Evolutionary conservation across 2,797 vertebrate species (phyloP).

Genomic region (Hybognathus amarus): DNA sequence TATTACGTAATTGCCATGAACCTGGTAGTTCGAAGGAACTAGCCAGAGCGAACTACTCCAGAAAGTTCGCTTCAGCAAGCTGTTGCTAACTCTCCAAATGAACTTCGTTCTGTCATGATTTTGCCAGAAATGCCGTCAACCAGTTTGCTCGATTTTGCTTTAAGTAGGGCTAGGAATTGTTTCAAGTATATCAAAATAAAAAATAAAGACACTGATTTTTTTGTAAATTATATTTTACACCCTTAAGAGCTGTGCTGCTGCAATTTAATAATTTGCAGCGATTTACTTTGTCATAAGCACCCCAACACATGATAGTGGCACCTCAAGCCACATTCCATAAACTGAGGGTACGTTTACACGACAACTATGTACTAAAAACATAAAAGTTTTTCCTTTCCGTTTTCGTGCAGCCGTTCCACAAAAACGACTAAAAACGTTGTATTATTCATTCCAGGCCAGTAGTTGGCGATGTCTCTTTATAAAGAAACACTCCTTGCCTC

Average conservation of each 20-base stretch:
- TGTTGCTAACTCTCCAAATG: neutral
- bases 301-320: constrained; percentile 54
- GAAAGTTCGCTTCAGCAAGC: neutral
- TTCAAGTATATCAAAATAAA: neutral
- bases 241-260: constrained; percentile 34
- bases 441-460: neutral
- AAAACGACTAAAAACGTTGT: neutral
- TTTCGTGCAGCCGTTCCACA: neutral
- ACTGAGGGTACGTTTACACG: neutral
- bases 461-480: neutral
- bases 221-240: constrained; percentile 50
- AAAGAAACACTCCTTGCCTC: neutral
- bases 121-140: neutral
- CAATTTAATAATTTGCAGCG: constrained; percentile 40
- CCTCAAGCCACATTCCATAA: constrained; percentile 57
- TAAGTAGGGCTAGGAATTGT: neutral
- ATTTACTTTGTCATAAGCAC: constrained; percentile 45
- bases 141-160: neutral
- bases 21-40: neutral
- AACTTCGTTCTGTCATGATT: neutral
- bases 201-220: constrained; percentile 16
- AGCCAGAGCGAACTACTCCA: neutral
- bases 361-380: neutral
- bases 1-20: neutral
- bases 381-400: neutral